Percentiles rank a stretch among this genome's conserved stretches.
Conservation (phyloP, 1,140 invertebrate genomes). For the Maconellicoccus hirsutus region DNA sequence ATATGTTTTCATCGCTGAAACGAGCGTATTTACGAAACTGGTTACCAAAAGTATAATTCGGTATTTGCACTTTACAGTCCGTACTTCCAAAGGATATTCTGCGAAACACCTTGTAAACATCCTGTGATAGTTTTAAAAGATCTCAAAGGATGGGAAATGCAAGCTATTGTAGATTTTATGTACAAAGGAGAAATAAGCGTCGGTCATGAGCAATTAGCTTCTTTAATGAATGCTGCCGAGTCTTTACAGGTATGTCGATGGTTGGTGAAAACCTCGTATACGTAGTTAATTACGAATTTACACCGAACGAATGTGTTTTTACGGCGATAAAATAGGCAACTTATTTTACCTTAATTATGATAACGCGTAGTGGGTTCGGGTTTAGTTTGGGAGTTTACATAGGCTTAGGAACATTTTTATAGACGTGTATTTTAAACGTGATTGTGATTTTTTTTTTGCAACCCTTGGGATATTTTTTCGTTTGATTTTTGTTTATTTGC, state of each 20-base stretch:
- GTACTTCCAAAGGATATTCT: conserved; percentile 77
- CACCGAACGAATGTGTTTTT: no score
- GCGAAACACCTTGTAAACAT: conserved; percentile 84
- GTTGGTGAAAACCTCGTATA: no score
- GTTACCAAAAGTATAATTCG: not conserved
- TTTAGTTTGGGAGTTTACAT: not conserved
- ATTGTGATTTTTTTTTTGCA: no score
- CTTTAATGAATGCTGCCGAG: conserved; percentile 72
- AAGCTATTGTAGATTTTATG: conserved; percentile 83
- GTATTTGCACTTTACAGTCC: conserved; percentile 45
- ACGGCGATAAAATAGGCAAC: no score
- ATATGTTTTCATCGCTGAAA: no score
- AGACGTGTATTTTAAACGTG: no score
- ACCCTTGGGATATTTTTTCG: no score
- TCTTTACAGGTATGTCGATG: conserved; percentile 49
- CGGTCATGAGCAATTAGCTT: conserved; percentile 64
- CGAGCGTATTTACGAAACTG: not conserved
- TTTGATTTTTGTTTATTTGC: no score
- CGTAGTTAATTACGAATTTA: no score
- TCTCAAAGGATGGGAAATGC: conserved; percentile 70
- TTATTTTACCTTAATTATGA: no score
- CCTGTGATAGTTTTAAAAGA: conserved; percentile 84
- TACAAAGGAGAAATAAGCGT: conserved; percentile 82
- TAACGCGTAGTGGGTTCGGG: no score
- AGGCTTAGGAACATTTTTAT: conserved; percentile 4